phyloP scores from a whole-genome alignment of 1,140 invertebrate genomes.

The Pseudomyrmex dendroicus region DNA sequence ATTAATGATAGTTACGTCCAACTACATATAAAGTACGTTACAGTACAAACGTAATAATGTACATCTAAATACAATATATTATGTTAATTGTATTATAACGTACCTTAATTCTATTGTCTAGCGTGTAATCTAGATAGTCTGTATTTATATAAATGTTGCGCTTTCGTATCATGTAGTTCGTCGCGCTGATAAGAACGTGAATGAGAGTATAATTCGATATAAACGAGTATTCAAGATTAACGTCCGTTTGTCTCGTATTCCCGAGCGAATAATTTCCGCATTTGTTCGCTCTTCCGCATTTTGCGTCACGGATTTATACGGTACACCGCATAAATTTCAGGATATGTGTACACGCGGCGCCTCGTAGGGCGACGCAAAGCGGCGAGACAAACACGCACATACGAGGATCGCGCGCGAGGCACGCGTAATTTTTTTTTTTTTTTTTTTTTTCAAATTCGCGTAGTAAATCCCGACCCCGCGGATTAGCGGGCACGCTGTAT shows the following conservation, averaged over 20 bases:
- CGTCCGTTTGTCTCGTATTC: not conserved
- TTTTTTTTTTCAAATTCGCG: conserved; percentile 17
- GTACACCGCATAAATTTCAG: conserved; percentile 45
- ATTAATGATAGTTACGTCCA: too few species aligned
- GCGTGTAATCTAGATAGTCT: too few species aligned
- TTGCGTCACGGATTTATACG: conserved; percentile 6
- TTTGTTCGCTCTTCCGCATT: conserved; percentile 12
- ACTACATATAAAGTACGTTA: too few species aligned
- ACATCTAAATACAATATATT: not conserved
- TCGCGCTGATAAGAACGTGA: not conserved
- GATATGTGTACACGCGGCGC: not conserved
- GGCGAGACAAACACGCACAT: conserved; percentile 5
- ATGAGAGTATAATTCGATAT: not conserved
- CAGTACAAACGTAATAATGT: not conserved
- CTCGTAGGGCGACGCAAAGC: not conserved
- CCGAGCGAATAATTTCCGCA: conserved; percentile 33
- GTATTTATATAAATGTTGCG: not conserved
- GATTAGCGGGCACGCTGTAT: conserved; percentile 15
- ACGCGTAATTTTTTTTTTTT: conserved; percentile 5
- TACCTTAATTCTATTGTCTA: too few species aligned
- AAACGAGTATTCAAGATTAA: not conserved
- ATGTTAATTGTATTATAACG: not conserved
- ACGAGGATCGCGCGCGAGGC: not conserved
- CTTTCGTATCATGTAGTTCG: not conserved
- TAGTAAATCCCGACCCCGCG: conserved; percentile 9